A percentile compares a stretch with the other conserved stretches of the same genome.
Conservation (phyloP, 1,140 invertebrate species). For the Wasmannia auropunctata region DNA sequence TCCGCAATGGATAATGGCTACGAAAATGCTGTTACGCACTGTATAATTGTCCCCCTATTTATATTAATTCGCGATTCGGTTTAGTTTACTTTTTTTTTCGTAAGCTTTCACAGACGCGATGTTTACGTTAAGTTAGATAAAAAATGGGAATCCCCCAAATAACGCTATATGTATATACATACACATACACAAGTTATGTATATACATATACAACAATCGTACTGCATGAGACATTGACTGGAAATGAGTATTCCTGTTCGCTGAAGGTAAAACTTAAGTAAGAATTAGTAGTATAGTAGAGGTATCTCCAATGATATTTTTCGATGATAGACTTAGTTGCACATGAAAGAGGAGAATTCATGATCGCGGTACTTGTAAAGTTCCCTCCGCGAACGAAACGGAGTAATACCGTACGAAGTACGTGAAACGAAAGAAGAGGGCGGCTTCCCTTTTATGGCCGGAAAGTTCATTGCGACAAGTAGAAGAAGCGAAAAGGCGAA, state of each 20-base stretch:
- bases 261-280: constrained; percentile 79
- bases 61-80: constrained; percentile 65
- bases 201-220: constrained; percentile 67
- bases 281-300: constrained; percentile 80
- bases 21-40: background rate
- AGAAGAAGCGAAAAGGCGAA: constrained; percentile 41
- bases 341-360: constrained; percentile 54
- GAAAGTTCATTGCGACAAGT: constrained; percentile 11
- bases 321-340: constrained; percentile 81
- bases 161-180: constrained; percentile 21
- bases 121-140: constrained; percentile 52
- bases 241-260: constrained; percentile 82
- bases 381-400: constrained; percentile 63
- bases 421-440: background rate
- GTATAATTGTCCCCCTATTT: constrained; percentile 60
- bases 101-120: constrained; percentile 50
- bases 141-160: constrained; percentile 15
- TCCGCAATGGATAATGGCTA: constrained; percentile 55
- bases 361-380: constrained; percentile 77
- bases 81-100: constrained; percentile 69
- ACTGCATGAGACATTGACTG: constrained; percentile 79
- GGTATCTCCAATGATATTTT: constrained; percentile 82
- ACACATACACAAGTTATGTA: constrained; percentile 19
- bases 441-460: constrained; percentile 6
- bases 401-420: constrained; percentile 12